These are phyloP conservation scores for Caenorhabditis uteleia DNA, from an alignment of 2,888 invertebrate genomes.

Conservation along the genomic window DNA sequence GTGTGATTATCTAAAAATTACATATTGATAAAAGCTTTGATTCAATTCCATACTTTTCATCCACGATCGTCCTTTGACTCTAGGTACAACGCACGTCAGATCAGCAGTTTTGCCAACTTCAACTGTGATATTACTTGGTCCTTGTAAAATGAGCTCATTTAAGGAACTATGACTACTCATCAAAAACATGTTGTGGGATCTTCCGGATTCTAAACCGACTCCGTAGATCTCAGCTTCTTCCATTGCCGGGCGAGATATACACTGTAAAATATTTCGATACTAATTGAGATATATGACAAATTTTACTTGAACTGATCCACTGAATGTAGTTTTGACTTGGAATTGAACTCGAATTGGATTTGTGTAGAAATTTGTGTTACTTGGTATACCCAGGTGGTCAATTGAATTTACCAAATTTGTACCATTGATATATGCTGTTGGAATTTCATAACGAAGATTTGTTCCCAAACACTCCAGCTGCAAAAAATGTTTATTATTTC, in stretches of 20 bases:
- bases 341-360: conserved; percentile 64
- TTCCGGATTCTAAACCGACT: conserved; percentile 60
- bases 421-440: conserved; percentile 65
- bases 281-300: too few species aligned
- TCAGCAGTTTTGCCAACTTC: conserved; percentile 38
- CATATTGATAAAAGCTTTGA: background rate
- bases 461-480: conserved; percentile 59
- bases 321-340: conserved; percentile 47
- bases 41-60: conserved; percentile 36
- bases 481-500: conserved; percentile 4
- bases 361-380: conserved; percentile 62
- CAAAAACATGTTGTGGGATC: conserved; percentile 43
- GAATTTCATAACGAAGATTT: conserved; percentile 64
- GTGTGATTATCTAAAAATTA: conserved; percentile 15
- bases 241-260: conserved; percentile 67
- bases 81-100: conserved; percentile 43
- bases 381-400: conserved; percentile 56
- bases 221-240: conserved; percentile 68
- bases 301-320: conserved; percentile 61
- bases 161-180: conserved; percentile 13
- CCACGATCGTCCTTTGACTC: conserved; percentile 46
- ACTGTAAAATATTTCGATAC: conserved; percentile 36
- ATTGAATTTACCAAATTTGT: conserved; percentile 58
- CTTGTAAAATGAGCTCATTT: conserved; percentile 39
- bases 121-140: conserved; percentile 49